Conservation (phyloP, 2,113 vertebrate genomes). For the Pterophyllum scalare region DNA sequence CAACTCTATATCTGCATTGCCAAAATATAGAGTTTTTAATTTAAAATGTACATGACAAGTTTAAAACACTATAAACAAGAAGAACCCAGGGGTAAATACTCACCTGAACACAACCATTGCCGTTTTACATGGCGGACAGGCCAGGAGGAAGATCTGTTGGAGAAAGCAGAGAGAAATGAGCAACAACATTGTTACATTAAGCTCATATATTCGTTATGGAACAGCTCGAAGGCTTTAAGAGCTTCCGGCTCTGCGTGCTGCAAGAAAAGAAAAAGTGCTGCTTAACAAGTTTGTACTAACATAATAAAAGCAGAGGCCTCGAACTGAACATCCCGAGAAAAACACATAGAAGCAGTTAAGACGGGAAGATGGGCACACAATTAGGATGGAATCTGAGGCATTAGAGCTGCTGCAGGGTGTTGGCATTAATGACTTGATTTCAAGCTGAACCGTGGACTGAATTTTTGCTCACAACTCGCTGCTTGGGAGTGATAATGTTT, state of each 20-base stretch:
- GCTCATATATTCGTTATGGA: not conserved
- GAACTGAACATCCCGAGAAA: slow-evolving; percentile 15
- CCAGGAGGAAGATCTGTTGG: slow-evolving; percentile 96
- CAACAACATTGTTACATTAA: slow-evolving; percentile 23
- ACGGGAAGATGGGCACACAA: not conserved
- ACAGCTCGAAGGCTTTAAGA: slow-evolving; percentile 12
- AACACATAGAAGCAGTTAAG: not conserved
- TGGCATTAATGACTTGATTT: not conserved
- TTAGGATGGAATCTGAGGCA: not conserved
- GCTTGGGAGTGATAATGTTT: not conserved
- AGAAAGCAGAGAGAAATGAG: slow-evolving; percentile 40
- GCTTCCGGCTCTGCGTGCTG: slow-evolving; percentile 3
- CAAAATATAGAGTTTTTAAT: not conserved
- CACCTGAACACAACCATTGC: slow-evolving; percentile 94
- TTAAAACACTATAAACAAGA: not conserved
- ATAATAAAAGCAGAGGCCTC: slow-evolving; percentile 22
- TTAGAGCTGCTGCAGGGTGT: not conserved
- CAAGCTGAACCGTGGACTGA: not conserved
- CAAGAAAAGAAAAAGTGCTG: slow-evolving; percentile 29
- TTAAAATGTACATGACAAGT: not conserved
- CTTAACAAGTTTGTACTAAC: slow-evolving; percentile 35
- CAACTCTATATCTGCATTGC: not conserved
- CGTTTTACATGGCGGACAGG: slow-evolving; percentile 91
- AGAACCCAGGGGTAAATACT: slow-evolving; percentile 37
- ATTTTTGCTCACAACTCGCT: not conserved